Percentiles rank a stretch among this genome's conserved stretches.
Evolutionary conservation across 2,888 invertebrate species (phyloP).

Genomic region (Calameuta idolon): DNA sequence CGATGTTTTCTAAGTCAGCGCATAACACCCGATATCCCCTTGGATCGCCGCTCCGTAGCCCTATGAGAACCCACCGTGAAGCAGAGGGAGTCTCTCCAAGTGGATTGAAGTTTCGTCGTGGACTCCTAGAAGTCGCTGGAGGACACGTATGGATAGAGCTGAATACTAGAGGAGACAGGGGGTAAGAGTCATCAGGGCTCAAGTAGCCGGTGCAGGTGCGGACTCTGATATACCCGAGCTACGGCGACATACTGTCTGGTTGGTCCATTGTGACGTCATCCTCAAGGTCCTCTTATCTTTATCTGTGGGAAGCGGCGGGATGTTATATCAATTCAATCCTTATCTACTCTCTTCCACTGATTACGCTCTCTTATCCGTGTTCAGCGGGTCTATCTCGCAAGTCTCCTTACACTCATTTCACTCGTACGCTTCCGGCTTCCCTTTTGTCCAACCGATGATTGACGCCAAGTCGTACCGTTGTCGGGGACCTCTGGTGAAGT

Average conservation of each 20-base stretch:
- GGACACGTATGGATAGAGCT: background rate
- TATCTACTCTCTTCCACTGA: slow-evolving; percentile 8
- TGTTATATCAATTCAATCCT: slow-evolving; percentile 8
- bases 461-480: background rate
- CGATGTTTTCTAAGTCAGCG: slow-evolving; percentile 57
- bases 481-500: background rate
- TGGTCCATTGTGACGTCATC: slow-evolving; percentile 44
- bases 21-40: slow-evolving; percentile 51
- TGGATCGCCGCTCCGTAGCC: slow-evolving; percentile 17
- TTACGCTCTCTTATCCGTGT: background rate
- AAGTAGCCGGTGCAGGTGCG: slow-evolving; percentile 32
- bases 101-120: background rate
- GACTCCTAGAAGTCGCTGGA: background rate
- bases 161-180: background rate
- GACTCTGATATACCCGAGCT: slow-evolving; percentile 38
- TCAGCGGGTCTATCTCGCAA: background rate
- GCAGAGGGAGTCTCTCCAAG: background rate
- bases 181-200: background rate
- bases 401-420: slow-evolving; percentile 10
- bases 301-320: slow-evolving; percentile 10
- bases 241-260: slow-evolving; percentile 56
- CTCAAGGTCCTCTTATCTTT: slow-evolving; percentile 41
- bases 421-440: slow-evolving; percentile 7
- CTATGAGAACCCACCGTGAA: slow-evolving; percentile 7
- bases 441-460: background rate